Evolutionary conservation across 1,140 invertebrate genomes (phyloP), one percentile per base, ranked within the genome.

Genomic region (Hermatobates lingyangjiaoensis): DNA sequence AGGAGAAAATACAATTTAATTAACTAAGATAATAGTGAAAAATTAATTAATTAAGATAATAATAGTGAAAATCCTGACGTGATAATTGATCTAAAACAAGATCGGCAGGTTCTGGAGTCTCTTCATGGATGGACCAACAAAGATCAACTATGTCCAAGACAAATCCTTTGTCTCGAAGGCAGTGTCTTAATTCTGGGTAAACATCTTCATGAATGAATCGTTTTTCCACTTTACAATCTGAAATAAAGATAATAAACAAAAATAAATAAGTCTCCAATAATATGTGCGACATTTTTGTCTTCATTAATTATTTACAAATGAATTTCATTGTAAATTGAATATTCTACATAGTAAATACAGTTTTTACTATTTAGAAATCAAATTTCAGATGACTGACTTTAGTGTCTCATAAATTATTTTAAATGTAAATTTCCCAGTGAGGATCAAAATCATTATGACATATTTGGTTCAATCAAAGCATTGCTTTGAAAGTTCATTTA

Each of bases 81-180:
- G 75, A 72, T 3, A 85, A 70, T 64, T 85, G 80, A 52, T 76
- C 73, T 40, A 84, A 71, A 58, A 80, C 83, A 39, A 84, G 72
- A 59, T 81, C 77, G 0, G 79, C 80, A 64, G 74, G 55, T 76
- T 75, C 56, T 78, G 77, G 7, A 79, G 64, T 4, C 73, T 68
- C 1, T 76, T 77, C 52, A 76, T 54, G 53, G 14, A 51, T 12
- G 20, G 38, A 72, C 76, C 78, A 80, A 60, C 81, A 77, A 0
- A 81, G 63, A 62, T 81, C 79, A 1, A 76, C 72, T 3, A 81
- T 74, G 61, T 81, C 77, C 2, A 81, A 66, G 55, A 80, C 76
- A 67, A 79, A 82, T 40, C 77, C 78, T 51, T 68, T 69, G 14
- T 68, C 64, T 30, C 73, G 66, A 46, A 77, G 77, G 39, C 74